Evolutionary conservation across 64 coral and sea anemone genomes (phyloP).

Genomic region (Cladopsammia gracilis): DNA sequence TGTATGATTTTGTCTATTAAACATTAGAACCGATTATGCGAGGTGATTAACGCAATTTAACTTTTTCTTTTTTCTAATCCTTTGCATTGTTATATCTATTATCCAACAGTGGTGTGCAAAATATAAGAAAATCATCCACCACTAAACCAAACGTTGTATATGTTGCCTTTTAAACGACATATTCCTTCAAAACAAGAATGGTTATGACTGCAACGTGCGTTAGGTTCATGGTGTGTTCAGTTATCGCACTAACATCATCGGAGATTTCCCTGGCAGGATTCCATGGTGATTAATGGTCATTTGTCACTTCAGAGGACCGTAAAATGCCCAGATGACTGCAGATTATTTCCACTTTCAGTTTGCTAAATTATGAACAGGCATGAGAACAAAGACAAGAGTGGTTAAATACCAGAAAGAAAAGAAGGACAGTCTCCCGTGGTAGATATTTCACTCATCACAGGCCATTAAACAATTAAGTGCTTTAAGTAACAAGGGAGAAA

Average conservation of each 20-base stretch:
- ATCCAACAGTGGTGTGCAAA: too few relatives aligned
- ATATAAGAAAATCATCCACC: too few relatives aligned
- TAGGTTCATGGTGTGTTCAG: too few relatives aligned
- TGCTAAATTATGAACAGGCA: neutral
- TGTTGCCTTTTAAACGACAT: neutral
- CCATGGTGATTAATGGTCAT: neutral
- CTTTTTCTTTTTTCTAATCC: too few relatives aligned
- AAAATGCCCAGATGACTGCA: neutral
- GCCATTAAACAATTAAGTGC: constrained; percentile 11
- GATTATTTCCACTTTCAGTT: too few relatives aligned
- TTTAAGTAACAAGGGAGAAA: neutral
- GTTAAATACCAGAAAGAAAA: constrained; percentile 7
- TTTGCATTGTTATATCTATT: too few relatives aligned
- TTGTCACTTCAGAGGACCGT: neutral
- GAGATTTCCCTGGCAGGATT: neutral
- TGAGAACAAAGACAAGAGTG: neutral
- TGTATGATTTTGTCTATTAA: too few relatives aligned
- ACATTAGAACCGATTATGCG: too few relatives aligned
- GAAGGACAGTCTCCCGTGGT: neutral
- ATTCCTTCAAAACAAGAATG: neutral
- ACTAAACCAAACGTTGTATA: too few relatives aligned
- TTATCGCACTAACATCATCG: constrained; percentile 16
- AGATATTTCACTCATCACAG: neutral
- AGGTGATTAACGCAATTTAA: too few relatives aligned
- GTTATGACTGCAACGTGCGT: too few relatives aligned